Evolutionary conservation across 2,888 invertebrate species (phyloP).

Genomic region (Nomada fucata): DNA sequence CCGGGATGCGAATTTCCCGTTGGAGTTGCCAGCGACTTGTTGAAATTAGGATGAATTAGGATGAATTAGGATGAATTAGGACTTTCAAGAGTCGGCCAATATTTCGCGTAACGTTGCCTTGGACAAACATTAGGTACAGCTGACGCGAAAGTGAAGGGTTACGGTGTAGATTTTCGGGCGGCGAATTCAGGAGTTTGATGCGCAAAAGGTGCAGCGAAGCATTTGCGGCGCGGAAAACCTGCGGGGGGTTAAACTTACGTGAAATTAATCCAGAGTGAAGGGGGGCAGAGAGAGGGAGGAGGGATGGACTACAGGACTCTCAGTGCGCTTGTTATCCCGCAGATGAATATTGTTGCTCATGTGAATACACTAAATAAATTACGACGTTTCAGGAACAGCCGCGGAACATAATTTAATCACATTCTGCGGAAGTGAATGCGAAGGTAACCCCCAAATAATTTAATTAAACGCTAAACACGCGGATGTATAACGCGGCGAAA

Average conservation of each 20-base stretch:
- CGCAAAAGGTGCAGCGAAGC: conserved; percentile 49
- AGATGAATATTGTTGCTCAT: conserved; percentile 71
- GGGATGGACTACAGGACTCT: conserved; percentile 14
- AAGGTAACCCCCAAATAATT: conserved; percentile 65
- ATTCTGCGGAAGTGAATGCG: conserved; percentile 59
- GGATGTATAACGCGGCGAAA: conserved; percentile 44
- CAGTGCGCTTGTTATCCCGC: conserved; percentile 55
- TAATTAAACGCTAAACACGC: conserved; percentile 68
- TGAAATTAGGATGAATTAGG: conserved; percentile 1
- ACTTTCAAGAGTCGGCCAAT: neutral
- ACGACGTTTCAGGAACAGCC: conserved; percentile 70
- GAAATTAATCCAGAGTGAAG: conserved; percentile 66
- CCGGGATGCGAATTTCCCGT: neutral
- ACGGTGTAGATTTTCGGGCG: neutral
- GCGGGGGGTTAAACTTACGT: conserved; percentile 66
- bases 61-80: neutral
- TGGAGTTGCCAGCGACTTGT: neutral
- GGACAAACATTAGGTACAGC: no score
- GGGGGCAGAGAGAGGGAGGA: neutral
- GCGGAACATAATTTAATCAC: conserved; percentile 71
- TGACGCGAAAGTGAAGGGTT: no score
- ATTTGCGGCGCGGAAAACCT: conserved; percentile 55
- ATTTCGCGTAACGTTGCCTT: neutral
- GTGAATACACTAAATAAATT: conserved; percentile 73
- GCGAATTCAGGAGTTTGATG: conserved; percentile 5